Evolutionary conservation across 2,888 invertebrate genomes (phyloP).

Genomic region (Agonopterix arenella): DNA sequence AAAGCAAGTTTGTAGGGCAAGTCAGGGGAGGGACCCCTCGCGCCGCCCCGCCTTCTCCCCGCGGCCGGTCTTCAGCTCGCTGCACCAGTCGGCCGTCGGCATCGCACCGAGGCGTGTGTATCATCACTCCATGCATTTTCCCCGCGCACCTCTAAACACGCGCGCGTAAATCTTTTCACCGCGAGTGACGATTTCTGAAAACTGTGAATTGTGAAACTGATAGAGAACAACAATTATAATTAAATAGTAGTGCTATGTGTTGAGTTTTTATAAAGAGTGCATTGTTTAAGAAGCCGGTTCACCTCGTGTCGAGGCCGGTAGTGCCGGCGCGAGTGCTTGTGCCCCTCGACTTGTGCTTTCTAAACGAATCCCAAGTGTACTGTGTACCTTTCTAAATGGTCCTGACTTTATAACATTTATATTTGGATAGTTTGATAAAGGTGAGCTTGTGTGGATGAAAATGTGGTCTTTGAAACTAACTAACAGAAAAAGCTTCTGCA

Average conservation of each 20-base stretch:
- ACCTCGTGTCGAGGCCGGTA: constrained; percentile 48
- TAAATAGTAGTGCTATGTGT: constrained; percentile 20
- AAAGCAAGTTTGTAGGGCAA: constrained; percentile 62
- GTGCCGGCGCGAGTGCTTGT: constrained; percentile 22
- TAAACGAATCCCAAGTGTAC: constrained; percentile 38
- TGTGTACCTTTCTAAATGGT: constrained; percentile 18
- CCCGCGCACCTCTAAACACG: constrained; percentile 32
- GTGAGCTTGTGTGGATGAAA: constrained; percentile 24
- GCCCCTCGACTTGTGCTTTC: constrained; percentile 38
- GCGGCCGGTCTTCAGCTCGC: constrained; percentile 4
- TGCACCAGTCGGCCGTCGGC: constrained; percentile 38
- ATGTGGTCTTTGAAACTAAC: too few species aligned
- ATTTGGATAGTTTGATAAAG: constrained; percentile 31
- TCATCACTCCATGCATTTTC: constrained; percentile 8
- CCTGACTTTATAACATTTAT: constrained; percentile 20
- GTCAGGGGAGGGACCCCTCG: constrained; percentile 27
- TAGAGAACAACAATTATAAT: constrained; percentile 7
- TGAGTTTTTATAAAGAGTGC: constrained; percentile 27
- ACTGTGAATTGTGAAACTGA: constrained; percentile 28
- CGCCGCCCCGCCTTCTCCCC: constrained; percentile 10
- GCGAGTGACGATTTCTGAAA: constrained; percentile 25
- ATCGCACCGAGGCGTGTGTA: constrained; percentile 12
- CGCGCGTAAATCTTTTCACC: constrained; percentile 28
- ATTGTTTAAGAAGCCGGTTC: constrained; percentile 43
- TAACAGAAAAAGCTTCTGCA: too few species aligned